A percentile compares a stretch with the other conserved stretches of the same genome.
Conservation (phyloP, 2,888 invertebrate species). For the Latrodectus elegans region DNA sequence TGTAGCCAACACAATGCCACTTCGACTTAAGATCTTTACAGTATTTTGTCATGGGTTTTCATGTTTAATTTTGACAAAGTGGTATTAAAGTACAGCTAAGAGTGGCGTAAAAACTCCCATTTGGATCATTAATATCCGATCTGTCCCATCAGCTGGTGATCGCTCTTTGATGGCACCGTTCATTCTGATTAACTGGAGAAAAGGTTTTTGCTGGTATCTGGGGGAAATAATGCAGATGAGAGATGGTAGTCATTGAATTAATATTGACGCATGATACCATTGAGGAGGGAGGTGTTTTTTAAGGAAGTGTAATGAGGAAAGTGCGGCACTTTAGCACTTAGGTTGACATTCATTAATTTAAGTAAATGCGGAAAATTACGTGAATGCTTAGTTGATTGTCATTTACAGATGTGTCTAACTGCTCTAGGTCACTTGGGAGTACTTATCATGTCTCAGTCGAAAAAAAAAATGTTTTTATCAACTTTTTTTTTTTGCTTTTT, state of each 20-base stretch:
- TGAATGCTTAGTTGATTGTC: conserved; percentile 11
- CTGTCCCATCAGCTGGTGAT: conserved; percentile 30
- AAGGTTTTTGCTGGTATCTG: not conserved
- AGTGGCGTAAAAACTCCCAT: conserved; percentile 25
- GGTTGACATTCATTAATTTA: conserved; percentile 49
- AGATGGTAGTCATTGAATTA: too few species aligned
- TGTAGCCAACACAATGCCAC: not conserved
- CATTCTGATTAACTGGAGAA: conserved; percentile 46
- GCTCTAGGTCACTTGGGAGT: too few species aligned
- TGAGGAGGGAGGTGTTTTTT: not conserved
- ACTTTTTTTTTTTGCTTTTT: too few species aligned
- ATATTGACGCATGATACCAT: too few species aligned
- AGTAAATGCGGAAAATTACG: conserved; percentile 33
- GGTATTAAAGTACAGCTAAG: conserved; percentile 49
- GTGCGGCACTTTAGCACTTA: conserved; percentile 10
- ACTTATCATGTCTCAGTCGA: too few species aligned
- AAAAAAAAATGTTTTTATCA: too few species aligned
- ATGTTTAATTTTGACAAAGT: conserved; percentile 57
- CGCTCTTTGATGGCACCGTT: conserved; percentile 46
- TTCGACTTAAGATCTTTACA: conserved; percentile 43
- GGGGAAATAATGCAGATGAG: too few species aligned
- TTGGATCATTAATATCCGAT: conserved; percentile 58
- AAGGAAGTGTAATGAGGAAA: conserved; percentile 14
- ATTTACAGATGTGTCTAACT: too few species aligned
- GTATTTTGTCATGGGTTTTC: conserved; percentile 53